phyloP scores from a whole-genome alignment of 92 coral and sea anemone species.

The Epizoanthus scotinus region DNA sequence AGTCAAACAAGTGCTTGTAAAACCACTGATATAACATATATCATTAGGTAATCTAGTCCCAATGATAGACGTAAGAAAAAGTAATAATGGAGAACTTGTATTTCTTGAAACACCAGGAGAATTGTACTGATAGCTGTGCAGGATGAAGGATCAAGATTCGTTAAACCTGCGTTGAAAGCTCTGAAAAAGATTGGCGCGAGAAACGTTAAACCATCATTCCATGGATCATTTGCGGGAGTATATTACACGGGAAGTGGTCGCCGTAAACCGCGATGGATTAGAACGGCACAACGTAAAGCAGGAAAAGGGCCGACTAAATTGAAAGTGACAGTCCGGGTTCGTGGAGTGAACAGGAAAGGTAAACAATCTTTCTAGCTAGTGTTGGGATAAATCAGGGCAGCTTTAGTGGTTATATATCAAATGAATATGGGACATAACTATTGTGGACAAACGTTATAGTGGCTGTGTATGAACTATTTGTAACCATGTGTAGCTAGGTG shows the following conservation, averaged over 20 bases:
- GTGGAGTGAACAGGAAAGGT: constrained; percentile 31
- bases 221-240: constrained; percentile 34
- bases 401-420: too few relatives aligned
- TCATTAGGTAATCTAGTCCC: too few relatives aligned
- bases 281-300: constrained; percentile 8
- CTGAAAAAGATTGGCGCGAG: constrained; percentile 27
- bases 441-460: too few relatives aligned
- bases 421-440: too few relatives aligned
- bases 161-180: constrained; percentile 21
- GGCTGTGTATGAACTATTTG: too few relatives aligned
- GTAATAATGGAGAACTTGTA: too few relatives aligned
- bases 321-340: constrained; percentile 13
- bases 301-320: constrained; percentile 24
- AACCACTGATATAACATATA: too few relatives aligned
- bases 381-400: too few relatives aligned
- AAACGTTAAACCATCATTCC: not conserved
- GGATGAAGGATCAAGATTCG: constrained; percentile 16
- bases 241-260: constrained; percentile 18
- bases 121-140: constrained; percentile 22
- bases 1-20: too few relatives aligned
- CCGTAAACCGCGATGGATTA: constrained; percentile 27
- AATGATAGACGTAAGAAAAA: too few relatives aligned
- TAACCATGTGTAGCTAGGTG: too few relatives aligned
- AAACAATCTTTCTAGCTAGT: not conserved
- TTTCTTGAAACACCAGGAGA: not conserved